A percentile compares a stretch with the other conserved stretches of the same genome.
Evolutionary conservation across 1,140 invertebrate species (phyloP).

Genomic region (Papilio helenus): DNA sequence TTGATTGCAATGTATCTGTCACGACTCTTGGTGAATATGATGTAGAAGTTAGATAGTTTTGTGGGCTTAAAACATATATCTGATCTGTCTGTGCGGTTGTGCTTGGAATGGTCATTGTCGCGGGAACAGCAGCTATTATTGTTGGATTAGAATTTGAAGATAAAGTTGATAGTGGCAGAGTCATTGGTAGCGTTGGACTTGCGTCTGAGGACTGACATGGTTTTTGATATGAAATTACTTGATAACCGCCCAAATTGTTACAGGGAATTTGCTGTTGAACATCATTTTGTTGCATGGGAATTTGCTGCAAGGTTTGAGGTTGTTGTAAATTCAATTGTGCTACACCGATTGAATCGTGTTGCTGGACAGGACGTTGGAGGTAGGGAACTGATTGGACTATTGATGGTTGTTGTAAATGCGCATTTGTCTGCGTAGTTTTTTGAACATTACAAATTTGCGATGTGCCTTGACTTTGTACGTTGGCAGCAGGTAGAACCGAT

Average conservation of each 20-base stretch:
- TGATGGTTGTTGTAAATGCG: slow-evolving; percentile 11
- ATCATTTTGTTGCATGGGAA: slow-evolving; percentile 31
- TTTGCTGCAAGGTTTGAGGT: slow-evolving; percentile 35
- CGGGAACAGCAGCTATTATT: slow-evolving; percentile 20
- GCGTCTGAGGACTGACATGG: slow-evolving; percentile 19
- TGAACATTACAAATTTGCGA: slow-evolving; percentile 15
- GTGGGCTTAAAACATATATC: slow-evolving; percentile 28
- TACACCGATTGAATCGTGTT: slow-evolving; percentile 7
- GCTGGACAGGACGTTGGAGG: slow-evolving; percentile 33
- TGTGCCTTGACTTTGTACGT: slow-evolving; percentile 25
- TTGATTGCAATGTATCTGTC: slow-evolving; percentile 2
- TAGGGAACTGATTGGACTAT: slow-evolving; percentile 2
- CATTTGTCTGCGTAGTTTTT: not conserved
- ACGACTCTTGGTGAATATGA: slow-evolving; percentile 17
- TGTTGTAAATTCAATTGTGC: slow-evolving; percentile 18
- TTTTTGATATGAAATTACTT: slow-evolving; percentile 26
- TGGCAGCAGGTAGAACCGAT: slow-evolving; percentile 4
- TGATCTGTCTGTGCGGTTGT: slow-evolving; percentile 10
- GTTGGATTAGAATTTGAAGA: slow-evolving; percentile 23
- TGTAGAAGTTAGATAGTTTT: slow-evolving; percentile 12
- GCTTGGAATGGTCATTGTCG: slow-evolving; percentile 1
- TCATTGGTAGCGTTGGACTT: not conserved
- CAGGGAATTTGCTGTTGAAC: slow-evolving; percentile 32
- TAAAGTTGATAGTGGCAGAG: slow-evolving; percentile 4
- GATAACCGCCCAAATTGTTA: slow-evolving; percentile 22